phyloP scores from a whole-genome alignment of 2,888 invertebrate species.

The Tipula vernalis region DNA sequence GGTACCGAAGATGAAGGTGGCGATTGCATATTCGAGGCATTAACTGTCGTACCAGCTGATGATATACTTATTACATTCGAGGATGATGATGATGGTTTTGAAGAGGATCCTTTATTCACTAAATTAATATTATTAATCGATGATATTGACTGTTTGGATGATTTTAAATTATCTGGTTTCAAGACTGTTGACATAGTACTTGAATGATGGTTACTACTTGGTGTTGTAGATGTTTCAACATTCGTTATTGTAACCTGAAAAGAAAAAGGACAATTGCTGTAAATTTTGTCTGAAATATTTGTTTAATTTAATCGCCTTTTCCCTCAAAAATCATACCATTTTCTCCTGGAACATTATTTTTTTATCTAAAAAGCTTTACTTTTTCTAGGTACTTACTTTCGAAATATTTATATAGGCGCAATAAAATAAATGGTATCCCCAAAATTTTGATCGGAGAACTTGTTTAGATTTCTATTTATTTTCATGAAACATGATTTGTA shows the following conservation, averaged over 20 bases:
- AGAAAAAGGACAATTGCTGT: not conserved
- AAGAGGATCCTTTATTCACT: not conserved
- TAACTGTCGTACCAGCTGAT: conserved; percentile 19
- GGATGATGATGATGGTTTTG: not conserved
- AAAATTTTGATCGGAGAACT: too few relatives aligned
- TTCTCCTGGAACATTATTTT: too few relatives aligned
- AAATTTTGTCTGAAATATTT: too few relatives aligned
- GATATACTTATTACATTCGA: conserved; percentile 16
- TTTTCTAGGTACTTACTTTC: too few relatives aligned
- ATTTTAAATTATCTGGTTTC: not conserved
- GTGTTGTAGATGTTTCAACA: not conserved
- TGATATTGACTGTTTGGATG: not conserved
- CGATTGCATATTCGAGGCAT: conserved; percentile 25
- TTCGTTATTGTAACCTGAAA: conserved; percentile 12
- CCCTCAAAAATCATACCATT: too few relatives aligned
- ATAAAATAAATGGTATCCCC: too few relatives aligned
- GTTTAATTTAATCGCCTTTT: too few relatives aligned
- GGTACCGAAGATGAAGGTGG: conserved; percentile 15
- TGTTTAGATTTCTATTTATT: too few relatives aligned
- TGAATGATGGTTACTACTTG: not conserved
- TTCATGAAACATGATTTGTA: too few relatives aligned
- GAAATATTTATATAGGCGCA: too few relatives aligned
- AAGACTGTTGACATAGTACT: not conserved
- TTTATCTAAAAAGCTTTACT: too few relatives aligned
- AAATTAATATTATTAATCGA: not conserved